Conservation (phyloP, 2,113 vertebrate species). For the Erpornis zantholeuca region DNA sequence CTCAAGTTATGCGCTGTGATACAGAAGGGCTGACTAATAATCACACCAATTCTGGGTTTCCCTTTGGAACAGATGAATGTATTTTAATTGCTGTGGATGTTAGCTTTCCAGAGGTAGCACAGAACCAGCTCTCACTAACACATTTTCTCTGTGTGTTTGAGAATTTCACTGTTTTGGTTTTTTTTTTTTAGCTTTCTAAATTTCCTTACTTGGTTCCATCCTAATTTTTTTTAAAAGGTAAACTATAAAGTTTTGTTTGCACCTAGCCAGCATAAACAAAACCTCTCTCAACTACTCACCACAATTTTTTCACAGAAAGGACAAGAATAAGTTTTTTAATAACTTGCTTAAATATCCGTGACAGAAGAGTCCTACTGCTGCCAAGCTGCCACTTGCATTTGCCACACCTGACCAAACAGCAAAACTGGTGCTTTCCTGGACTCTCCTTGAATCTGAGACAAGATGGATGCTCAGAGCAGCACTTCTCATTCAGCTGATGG, state of each 20-base stretch:
- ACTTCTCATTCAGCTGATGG: background rate
- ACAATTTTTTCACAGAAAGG: background rate
- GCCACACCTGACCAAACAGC: background rate
- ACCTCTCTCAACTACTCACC: background rate
- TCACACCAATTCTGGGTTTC: background rate
- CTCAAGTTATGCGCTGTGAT: background rate
- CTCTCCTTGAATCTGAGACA: background rate
- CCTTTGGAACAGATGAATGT: background rate
- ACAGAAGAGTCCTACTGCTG: background rate
- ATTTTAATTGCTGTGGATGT: background rate
- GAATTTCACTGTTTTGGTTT: background rate
- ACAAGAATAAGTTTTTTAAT: slow-evolving; percentile 20
- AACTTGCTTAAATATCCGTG: slow-evolving; percentile 9
- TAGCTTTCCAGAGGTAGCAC: background rate
- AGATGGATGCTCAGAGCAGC: background rate
- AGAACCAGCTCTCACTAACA: background rate
- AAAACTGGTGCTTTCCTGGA: accelerated
- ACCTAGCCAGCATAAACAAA: background rate
- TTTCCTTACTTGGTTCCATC: background rate
- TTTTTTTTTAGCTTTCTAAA: background rate
- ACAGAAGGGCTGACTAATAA: background rate
- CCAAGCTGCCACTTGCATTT: background rate
- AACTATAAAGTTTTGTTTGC: background rate
- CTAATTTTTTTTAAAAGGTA: background rate
- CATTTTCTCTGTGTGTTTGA: background rate